phyloP scores from a whole-genome alignment of 1,140 invertebrate genomes.

The Periplaneta americana region DNA sequence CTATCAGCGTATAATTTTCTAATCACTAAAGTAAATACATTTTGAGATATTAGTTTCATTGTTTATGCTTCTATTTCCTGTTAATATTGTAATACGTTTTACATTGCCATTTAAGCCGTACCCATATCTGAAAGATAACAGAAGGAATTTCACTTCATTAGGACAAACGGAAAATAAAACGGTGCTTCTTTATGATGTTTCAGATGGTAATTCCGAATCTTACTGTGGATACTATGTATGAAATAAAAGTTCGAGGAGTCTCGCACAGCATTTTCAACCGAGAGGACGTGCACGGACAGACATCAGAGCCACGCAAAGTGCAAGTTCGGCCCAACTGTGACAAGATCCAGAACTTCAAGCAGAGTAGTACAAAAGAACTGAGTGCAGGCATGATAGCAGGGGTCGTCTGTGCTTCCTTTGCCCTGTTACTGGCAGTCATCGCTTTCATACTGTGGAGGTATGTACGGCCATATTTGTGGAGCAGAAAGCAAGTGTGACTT shows the following conservation, averaged over 20 bases:
- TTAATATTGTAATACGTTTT: not conserved
- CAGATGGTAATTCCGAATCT: slow-evolving; percentile 69
- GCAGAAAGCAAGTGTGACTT: too few relatives aligned
- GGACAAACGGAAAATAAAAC: too few relatives aligned
- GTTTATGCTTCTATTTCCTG: too few relatives aligned
- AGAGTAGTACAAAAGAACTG: slow-evolving; percentile 53
- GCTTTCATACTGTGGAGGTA: slow-evolving; percentile 75
- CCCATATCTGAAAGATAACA: too few relatives aligned
- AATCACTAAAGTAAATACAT: too few relatives aligned
- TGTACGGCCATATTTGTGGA: too few relatives aligned
- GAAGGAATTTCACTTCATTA: too few relatives aligned
- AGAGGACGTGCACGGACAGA: slow-evolving; percentile 32
- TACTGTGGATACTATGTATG: slow-evolving; percentile 66
- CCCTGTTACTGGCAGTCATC: slow-evolving; percentile 61
- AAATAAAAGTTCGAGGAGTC: slow-evolving; percentile 65
- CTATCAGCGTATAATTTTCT: too few relatives aligned
- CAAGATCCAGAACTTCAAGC: slow-evolving; percentile 48
- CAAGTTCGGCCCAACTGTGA: slow-evolving; percentile 61
- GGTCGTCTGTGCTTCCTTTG: slow-evolving; percentile 65
- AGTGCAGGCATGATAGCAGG: slow-evolving; percentile 66
- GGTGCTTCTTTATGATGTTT: slow-evolving; percentile 26
- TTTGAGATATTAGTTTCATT: too few relatives aligned
- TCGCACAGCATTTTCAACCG: slow-evolving; percentile 64
- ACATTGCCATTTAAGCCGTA: not conserved
- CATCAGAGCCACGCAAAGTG: slow-evolving; percentile 55